Evolutionary conservation across 2,113 vertebrate genomes (phyloP).

Genomic region (Hemichromis elongatus): DNA sequence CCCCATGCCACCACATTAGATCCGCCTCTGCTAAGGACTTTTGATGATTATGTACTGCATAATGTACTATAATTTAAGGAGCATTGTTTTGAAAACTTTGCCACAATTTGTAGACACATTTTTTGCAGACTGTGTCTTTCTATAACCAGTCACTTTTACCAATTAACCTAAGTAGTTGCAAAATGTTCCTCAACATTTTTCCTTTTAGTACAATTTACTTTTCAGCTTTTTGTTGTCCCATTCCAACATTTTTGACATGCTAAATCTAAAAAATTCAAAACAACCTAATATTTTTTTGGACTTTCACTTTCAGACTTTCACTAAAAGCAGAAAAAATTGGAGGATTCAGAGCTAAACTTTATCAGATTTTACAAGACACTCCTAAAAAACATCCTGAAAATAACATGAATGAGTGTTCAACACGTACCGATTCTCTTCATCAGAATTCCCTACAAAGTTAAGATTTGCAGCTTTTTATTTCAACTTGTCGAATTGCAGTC

Average conservation of each 20-base stretch:
- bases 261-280: neutral
- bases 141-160: neutral
- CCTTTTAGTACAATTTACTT: neutral
- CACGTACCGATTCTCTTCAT: neutral
- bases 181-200: neutral
- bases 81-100: neutral
- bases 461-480: neutral
- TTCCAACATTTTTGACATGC: neutral
- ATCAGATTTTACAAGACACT: neutral
- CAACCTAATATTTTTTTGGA: neutral
- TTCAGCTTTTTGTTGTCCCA: neutral
- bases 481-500: neutral
- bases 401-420: accelerated
- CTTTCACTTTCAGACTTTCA: neutral
- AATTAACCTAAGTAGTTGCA: neutral
- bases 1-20: neutral
- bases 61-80: neutral
- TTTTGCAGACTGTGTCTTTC: neutral
- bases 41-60: neutral
- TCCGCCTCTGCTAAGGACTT: neutral
- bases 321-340: neutral
- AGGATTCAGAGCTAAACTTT: neutral
- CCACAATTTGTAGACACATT: neutral
- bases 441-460: neutral
- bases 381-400: neutral